Percentiles rank a stretch among this genome's conserved stretches.
phyloP scores from a whole-genome alignment of 2,113 vertebrate genomes.

The Pantherophis guttatus region DNA sequence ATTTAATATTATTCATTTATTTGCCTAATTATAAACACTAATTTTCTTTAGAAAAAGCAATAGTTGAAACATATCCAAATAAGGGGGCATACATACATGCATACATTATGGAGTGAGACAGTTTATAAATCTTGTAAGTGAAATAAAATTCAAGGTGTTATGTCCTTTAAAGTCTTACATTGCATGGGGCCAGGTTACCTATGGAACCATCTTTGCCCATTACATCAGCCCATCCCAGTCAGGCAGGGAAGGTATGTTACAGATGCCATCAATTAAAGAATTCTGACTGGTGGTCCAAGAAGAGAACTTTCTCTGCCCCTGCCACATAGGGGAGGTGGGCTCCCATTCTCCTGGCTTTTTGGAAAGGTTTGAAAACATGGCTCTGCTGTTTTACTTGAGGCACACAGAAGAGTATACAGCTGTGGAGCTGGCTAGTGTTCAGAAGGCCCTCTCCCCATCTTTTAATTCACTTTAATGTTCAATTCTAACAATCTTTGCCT shows the following conservation, averaged over 20 bases:
- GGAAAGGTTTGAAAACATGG: not conserved
- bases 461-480: not conserved
- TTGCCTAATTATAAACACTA: not conserved
- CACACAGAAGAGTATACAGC: not conserved
- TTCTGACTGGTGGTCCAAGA: not conserved
- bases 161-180: not conserved
- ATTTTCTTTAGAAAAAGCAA: not conserved
- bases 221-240: not conserved
- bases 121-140: not conserved
- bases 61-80: not conserved
- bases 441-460: not conserved
- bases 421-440: not conserved
- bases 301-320: not conserved
- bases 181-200: not conserved
- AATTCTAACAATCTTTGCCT: not conserved
- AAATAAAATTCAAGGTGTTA: not conserved
- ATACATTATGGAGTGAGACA: not conserved
- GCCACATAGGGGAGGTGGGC: not conserved
- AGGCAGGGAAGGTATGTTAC: not conserved
- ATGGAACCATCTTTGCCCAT: not conserved
- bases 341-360: not conserved
- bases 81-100: not conserved
- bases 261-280: not conserved
- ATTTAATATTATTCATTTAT: not conserved
- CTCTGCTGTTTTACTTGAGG: not conserved